Percentiles rank a stretch among this genome's conserved stretches.
These are phyloP conservation scores for Agrilus mali DNA, from an alignment of 2,888 invertebrate species.

Conservation along the genomic window DNA sequence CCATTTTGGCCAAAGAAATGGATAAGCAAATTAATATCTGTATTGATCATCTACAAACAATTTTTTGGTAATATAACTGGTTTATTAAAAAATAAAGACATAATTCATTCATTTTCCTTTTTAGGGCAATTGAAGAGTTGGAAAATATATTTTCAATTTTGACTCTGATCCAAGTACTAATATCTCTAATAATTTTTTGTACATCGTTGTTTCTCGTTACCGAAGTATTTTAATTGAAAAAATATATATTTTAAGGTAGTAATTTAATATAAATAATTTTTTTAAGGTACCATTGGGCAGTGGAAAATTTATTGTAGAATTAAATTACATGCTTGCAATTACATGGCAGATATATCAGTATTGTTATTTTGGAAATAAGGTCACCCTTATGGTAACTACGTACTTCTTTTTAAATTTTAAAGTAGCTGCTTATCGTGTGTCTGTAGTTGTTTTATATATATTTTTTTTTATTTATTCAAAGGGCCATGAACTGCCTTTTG, in stretches of 20 bases:
- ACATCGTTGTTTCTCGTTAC: constrained; percentile 15
- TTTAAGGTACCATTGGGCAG: constrained; percentile 10
- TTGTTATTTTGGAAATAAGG: too few relatives aligned
- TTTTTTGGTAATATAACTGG: constrained; percentile 10
- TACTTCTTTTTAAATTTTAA: too few relatives aligned
- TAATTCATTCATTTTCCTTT: constrained; percentile 2
- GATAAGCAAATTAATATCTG: constrained; percentile 12
- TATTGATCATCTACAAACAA: constrained; percentile 13
- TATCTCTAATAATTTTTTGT: constrained; percentile 14
- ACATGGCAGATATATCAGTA: too few relatives aligned
- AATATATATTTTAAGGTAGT: too few relatives aligned
- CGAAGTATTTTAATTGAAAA: too few relatives aligned
- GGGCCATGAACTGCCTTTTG: too few relatives aligned
- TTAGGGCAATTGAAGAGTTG: constrained; percentile 11
- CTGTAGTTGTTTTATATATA: too few relatives aligned
- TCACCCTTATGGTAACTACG: too few relatives aligned
- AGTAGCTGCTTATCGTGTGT: too few relatives aligned
- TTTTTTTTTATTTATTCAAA: too few relatives aligned
- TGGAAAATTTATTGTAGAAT: constrained; percentile 9
- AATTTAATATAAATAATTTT: too few relatives aligned
- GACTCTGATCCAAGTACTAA: constrained; percentile 13
- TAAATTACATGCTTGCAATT: neutral
- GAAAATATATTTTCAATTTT: constrained; percentile 14
- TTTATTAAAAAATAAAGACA: neutral
- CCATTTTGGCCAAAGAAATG: constrained; percentile 6